Evolutionary conservation across 2,797 vertebrate species (phyloP), one percentile per base, ranked within the genome.

Genomic region (Hippocampus kuda): DNA sequence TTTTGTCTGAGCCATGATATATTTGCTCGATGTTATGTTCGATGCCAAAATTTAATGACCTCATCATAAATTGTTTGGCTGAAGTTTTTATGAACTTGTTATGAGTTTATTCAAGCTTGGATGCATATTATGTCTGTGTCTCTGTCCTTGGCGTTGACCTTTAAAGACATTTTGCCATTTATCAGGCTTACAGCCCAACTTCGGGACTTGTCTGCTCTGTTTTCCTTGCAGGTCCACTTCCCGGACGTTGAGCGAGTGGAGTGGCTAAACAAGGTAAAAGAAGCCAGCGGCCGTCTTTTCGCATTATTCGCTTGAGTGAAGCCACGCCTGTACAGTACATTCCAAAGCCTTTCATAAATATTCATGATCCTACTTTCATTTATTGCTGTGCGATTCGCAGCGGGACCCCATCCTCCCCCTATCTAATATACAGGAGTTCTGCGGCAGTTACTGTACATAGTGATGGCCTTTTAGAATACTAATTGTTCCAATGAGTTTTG

Each of bases 261-360:
- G 89, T 99, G 97, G 97, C 84, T 99, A 72, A 99, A 99, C 91
- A 99, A 99, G 94, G 97, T 99, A 93, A 91, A 44, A 81, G 26
- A 59, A 77, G 41, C 16, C 1, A 66, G 57, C n/a, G 5, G 1
- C 66, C 70, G 69, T 70, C 71, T 73, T 56, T 24, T 11, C 0
- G 3, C 34, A 70, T 73, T 72, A 73, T 81, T 63, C 72, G 30
- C 69, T 59, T 6, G 42, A 65, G n/a, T 10, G 42, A 46, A 65
- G 63, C 42, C 42, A 16, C 63, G 42, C 41, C 38, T 67, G 5
- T 57, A 30, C 27, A 30, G 26, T 60, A 60, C 59, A 60, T 60
- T 60, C 27, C 27, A 34, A 60, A 60, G 59, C 27, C 27, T 2
- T 34, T 22, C 27, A 34, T 34, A 18, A 60, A 30, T 34, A 34